Conservation (phyloP, 2,888 invertebrate genomes). For the Tanypteryx hageni region DNA sequence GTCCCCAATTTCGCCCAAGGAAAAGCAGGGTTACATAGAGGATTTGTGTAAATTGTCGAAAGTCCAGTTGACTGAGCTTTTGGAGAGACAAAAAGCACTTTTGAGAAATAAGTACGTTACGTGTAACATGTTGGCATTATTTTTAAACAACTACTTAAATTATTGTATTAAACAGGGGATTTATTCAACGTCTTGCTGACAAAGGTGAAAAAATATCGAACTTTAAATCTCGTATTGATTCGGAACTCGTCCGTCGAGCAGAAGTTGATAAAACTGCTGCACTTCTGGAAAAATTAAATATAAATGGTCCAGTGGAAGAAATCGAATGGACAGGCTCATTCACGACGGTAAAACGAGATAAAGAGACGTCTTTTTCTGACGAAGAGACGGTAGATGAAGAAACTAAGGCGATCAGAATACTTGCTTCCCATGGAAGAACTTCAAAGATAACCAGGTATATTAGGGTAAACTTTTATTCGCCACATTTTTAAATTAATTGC, state of each 20-base stretch:
- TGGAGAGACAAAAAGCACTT: slow-evolving; percentile 79
- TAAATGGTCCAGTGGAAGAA: slow-evolving; percentile 52
- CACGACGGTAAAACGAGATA: slow-evolving; percentile 70
- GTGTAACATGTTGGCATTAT: not conserved
- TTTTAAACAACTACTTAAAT: not conserved
- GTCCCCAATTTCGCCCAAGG: slow-evolving; percentile 75
- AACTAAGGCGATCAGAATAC: slow-evolving; percentile 79
- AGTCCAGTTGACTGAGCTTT: slow-evolving; percentile 77
- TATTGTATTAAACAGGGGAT: slow-evolving; percentile 73
- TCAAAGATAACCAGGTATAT: slow-evolving; percentile 57
- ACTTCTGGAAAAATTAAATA: slow-evolving; percentile 33
- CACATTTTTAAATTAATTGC: not conserved
- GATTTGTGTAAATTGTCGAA: slow-evolving; percentile 76
- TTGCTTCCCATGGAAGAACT: slow-evolving; percentile 76
- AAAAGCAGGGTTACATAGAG: slow-evolving; percentile 78
- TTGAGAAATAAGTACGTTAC: slow-evolving; percentile 73
- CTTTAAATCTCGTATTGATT: slow-evolving; percentile 76
- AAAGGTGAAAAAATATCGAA: slow-evolving; percentile 79
- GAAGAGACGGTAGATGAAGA: slow-evolving; percentile 71
- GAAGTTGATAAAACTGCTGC: slow-evolving; percentile 76
- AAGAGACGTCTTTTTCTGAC: slow-evolving; percentile 66
- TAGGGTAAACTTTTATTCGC: not conserved
- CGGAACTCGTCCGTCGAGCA: slow-evolving; percentile 76
- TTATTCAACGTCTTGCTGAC: slow-evolving; percentile 78
- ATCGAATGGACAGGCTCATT: slow-evolving; percentile 49